Evolutionary conservation across 2,888 invertebrate species (phyloP).

Genomic region (Trichogramma evanescens): DNA sequence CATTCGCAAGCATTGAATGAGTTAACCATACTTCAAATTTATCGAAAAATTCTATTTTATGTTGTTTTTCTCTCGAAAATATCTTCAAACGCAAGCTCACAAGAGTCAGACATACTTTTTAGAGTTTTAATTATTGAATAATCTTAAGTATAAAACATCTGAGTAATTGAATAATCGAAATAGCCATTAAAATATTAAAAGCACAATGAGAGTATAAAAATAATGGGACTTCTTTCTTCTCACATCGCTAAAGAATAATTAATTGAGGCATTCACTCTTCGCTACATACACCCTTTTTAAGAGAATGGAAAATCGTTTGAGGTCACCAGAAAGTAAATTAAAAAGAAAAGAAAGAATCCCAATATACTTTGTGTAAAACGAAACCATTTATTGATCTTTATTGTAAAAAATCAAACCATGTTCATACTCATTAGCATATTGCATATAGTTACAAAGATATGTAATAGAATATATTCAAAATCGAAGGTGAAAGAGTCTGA

Average conservation of each 20-base stretch:
- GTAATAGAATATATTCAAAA: too few species aligned
- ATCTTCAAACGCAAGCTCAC: neutral
- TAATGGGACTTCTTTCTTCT: neutral
- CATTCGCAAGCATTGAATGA: too few species aligned
- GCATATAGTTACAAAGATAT: too few species aligned
- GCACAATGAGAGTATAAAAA: conserved; percentile 3
- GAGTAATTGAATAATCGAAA: conserved; percentile 4
- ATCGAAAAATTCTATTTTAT: too few species aligned
- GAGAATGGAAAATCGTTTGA: conserved; percentile 10
- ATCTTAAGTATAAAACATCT: too few species aligned
- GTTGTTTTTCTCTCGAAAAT: neutral
- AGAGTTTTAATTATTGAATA: too few species aligned
- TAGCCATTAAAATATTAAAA: conserved; percentile 12
- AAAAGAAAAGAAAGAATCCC: neutral
- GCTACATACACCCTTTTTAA: neutral
- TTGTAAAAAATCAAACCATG: too few species aligned
- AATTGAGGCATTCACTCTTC: neutral
- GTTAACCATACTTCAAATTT: too few species aligned
- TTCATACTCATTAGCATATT: too few species aligned
- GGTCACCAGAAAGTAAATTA: neutral
- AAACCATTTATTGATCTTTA: too few species aligned
- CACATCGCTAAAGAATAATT: neutral
- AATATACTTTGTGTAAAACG: too few species aligned
- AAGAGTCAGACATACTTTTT: neutral
- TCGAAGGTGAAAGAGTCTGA: too few species aligned